Evolutionary conservation across 2,113 vertebrate species (phyloP).

Genomic region (Xerus inauris): DNA sequence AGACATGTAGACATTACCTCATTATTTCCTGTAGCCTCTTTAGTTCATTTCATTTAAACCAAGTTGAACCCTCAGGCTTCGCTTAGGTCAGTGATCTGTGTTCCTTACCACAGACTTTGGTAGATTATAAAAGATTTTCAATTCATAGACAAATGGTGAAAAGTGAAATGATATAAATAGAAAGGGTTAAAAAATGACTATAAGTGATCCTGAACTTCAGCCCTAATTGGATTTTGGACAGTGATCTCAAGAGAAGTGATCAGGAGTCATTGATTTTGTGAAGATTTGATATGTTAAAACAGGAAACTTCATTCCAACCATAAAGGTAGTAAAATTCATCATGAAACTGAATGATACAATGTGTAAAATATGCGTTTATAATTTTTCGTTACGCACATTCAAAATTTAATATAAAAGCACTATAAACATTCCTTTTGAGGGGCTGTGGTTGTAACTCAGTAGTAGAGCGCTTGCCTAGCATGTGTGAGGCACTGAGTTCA

Average conservation of each 20-base stretch:
- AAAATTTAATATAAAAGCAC: background rate
- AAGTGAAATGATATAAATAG: slow-evolving; percentile 20
- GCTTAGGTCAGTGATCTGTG: background rate
- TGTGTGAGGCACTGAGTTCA: too few species aligned
- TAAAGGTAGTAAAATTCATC: background rate
- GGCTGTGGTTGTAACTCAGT: too few species aligned
- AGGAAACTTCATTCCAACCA: background rate
- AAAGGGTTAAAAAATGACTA: background rate
- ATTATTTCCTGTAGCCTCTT: background rate
- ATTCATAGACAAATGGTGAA: slow-evolving; percentile 20
- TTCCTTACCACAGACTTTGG: background rate
- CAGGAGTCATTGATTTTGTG: slow-evolving; percentile 4
- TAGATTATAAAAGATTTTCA: background rate
- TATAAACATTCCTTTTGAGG: background rate
- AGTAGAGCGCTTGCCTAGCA: too few species aligned
- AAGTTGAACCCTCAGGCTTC: background rate
- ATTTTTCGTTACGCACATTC: slow-evolving; percentile 12
- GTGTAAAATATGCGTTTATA: background rate
- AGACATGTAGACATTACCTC: background rate
- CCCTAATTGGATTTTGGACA: background rate
- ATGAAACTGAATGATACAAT: background rate
- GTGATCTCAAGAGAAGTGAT: background rate
- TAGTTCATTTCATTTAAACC: background rate
- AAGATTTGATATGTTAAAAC: slow-evolving; percentile 11
- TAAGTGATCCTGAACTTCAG: background rate